phyloP scores from a whole-genome alignment of 92 coral and sea anemone species.

The Porites rus region DNA sequence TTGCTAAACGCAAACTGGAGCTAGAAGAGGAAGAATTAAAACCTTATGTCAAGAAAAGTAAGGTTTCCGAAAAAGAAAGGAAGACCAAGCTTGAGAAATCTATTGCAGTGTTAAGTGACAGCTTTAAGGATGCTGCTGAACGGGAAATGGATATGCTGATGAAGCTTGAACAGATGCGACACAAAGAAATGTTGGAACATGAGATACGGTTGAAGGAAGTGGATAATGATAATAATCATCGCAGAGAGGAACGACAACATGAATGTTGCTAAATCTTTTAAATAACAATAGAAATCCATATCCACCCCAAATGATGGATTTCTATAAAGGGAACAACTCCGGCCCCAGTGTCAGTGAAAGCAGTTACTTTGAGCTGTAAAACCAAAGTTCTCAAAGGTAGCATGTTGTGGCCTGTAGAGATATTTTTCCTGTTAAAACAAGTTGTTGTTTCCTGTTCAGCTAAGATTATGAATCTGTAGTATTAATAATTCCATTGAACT shows the following conservation, averaged over 20 bases:
- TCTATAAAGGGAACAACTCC: slow-evolving; percentile 31
- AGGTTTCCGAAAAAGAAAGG: slow-evolving; percentile 24
- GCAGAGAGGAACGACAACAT: slow-evolving; percentile 57
- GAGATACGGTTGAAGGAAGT: slow-evolving; percentile 52
- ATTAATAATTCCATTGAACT: neutral
- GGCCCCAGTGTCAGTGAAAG: slow-evolving; percentile 39
- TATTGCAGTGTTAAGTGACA: slow-evolving; percentile 47
- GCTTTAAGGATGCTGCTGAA: slow-evolving; percentile 60
- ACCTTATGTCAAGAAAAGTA: slow-evolving; percentile 27
- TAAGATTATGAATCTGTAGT: slow-evolving; percentile 1
- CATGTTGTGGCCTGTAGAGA: neutral
- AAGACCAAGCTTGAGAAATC: slow-evolving; percentile 63
- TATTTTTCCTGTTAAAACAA: slow-evolving; percentile 9
- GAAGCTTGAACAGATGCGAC: slow-evolving; percentile 51
- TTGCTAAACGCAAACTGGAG: slow-evolving; percentile 22
- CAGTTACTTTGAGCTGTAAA: slow-evolving; percentile 8
- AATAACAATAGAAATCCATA: slow-evolving; percentile 51
- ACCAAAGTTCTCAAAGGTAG: slow-evolving; percentile 17
- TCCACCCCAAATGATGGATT: slow-evolving; percentile 39
- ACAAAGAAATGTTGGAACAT: slow-evolving; percentile 54
- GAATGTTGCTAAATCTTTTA: slow-evolving; percentile 56
- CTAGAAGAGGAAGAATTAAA: slow-evolving; percentile 30
- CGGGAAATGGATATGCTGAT: slow-evolving; percentile 48
- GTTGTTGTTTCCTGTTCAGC: slow-evolving; percentile 19
- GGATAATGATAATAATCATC: slow-evolving; percentile 63